A percentile compares a stretch with the other conserved stretches of the same genome.
Evolutionary conservation across 1,140 invertebrate genomes (phyloP).

Genomic region (Aphidius ervi): DNA sequence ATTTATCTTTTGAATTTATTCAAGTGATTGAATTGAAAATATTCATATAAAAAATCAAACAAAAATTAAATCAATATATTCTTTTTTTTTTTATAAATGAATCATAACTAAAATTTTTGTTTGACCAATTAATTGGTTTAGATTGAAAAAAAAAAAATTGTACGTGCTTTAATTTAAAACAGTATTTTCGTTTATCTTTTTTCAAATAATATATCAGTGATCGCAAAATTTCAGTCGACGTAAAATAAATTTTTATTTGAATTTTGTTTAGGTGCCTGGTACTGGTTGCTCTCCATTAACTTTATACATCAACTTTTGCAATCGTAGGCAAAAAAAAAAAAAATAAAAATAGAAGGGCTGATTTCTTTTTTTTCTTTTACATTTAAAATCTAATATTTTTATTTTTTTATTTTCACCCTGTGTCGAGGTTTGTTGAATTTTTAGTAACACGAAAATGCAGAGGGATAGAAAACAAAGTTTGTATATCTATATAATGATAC

Average conservation of each 20-base stretch:
- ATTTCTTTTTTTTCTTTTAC: too few relatives aligned
- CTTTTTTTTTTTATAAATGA: not conserved
- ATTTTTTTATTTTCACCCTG: too few relatives aligned
- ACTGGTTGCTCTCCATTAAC: constrained; percentile 13
- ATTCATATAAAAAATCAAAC: too few relatives aligned
- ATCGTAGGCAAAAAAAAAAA: not conserved
- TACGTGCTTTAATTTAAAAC: constrained; percentile 4
- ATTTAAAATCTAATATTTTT: too few relatives aligned
- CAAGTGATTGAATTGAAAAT: too few relatives aligned
- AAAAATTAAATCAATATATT: too few relatives aligned
- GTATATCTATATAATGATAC: too few relatives aligned
- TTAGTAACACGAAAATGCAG: too few relatives aligned
- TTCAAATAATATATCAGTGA: not conserved
- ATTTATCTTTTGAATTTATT: too few relatives aligned
- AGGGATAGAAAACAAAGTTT: too few relatives aligned
- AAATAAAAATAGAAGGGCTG: not conserved
- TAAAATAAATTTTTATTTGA: not conserved
- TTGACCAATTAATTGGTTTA: not conserved
- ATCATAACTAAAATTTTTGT: too few relatives aligned
- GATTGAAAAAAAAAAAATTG: not conserved
- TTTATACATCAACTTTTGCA: not conserved
- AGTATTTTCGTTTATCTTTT: constrained; percentile 7
- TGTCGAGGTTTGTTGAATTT: too few relatives aligned
- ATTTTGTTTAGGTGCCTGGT: constrained; percentile 12
- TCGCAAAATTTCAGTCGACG: not conserved